Evolutionary conservation across 2,888 invertebrate species (phyloP).

Genomic region (Eledone cirrhosa): DNA sequence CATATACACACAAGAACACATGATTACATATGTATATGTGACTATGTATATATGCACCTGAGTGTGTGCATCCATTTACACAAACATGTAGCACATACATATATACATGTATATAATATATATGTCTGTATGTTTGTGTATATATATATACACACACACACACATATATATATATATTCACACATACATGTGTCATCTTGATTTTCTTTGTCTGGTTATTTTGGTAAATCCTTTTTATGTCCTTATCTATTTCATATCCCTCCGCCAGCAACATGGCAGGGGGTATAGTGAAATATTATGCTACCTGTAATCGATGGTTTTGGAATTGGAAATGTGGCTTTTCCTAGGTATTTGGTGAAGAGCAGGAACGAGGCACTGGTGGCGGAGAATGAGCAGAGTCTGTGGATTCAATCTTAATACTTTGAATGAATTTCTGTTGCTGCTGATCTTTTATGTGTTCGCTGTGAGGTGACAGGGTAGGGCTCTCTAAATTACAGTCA

Average conservation of each 20-base stretch:
- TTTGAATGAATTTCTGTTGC: background rate
- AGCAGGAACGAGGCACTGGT: conserved; percentile 23
- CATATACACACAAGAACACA: no score
- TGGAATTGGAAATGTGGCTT: background rate
- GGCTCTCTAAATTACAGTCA: conserved; percentile 52
- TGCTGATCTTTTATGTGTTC: conserved; percentile 13
- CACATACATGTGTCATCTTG: background rate
- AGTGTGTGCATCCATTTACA: no score
- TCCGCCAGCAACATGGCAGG: background rate
- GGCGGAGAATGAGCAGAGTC: conserved; percentile 16
- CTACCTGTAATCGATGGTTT: conserved; percentile 7
- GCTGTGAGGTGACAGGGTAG: conserved; percentile 37
- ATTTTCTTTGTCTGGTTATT: background rate
- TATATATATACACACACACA: no score
- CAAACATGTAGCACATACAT: no score
- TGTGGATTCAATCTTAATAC: conserved; percentile 21
- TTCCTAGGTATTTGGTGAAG: conserved; percentile 14
- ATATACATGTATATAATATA: no score
- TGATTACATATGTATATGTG: no score
- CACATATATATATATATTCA: no score
- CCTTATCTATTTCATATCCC: background rate
- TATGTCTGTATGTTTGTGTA: no score
- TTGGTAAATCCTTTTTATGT: background rate
- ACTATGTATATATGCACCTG: no score
- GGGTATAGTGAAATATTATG: conserved; percentile 8